Conservation (phyloP, 2,797 vertebrate species). For the Lithobates sylvaticus region DNA sequence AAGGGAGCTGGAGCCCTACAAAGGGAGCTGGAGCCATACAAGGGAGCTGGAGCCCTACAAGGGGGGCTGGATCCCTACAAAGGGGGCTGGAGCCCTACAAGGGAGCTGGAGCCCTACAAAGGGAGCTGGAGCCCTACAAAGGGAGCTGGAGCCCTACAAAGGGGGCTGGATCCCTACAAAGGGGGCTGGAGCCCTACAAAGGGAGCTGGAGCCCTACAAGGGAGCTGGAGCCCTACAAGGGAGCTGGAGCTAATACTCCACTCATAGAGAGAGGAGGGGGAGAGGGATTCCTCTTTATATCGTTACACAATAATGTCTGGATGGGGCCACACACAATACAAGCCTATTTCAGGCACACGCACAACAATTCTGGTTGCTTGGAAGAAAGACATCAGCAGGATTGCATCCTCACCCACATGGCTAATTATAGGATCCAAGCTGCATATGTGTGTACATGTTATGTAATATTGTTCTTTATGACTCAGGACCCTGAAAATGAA, state of each 20-base stretch:
- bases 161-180: too few relatives aligned
- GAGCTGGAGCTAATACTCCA: slow-evolving; percentile 16
- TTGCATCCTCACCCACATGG: slow-evolving; percentile 53
- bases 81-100: too few relatives aligned
- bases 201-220: too few relatives aligned
- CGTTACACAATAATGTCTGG: slow-evolving; percentile 15
- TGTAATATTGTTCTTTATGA: slow-evolving; percentile 50
- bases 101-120: too few relatives aligned
- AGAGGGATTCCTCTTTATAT: slow-evolving; percentile 20
- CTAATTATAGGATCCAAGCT: slow-evolving; percentile 57
- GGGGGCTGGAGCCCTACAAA: too few relatives aligned
- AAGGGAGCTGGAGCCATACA: too few relatives aligned
- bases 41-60: too few relatives aligned
- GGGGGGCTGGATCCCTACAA: too few relatives aligned
- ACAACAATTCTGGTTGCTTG: slow-evolving; percentile 32
- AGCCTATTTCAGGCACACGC: slow-evolving; percentile 1
- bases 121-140: too few relatives aligned
- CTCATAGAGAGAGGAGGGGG: neutral
- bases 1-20: too few relatives aligned
- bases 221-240: slow-evolving; percentile 20
- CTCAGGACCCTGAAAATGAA: slow-evolving; percentile 45
- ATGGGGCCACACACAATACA: slow-evolving; percentile 12
- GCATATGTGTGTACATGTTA: slow-evolving; percentile 52
- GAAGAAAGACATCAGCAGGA: slow-evolving; percentile 11
- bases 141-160: too few relatives aligned